These are phyloP conservation scores for Epinephelus moara DNA, from an alignment of 2,113 vertebrate genomes.

Conservation along the genomic window DNA sequence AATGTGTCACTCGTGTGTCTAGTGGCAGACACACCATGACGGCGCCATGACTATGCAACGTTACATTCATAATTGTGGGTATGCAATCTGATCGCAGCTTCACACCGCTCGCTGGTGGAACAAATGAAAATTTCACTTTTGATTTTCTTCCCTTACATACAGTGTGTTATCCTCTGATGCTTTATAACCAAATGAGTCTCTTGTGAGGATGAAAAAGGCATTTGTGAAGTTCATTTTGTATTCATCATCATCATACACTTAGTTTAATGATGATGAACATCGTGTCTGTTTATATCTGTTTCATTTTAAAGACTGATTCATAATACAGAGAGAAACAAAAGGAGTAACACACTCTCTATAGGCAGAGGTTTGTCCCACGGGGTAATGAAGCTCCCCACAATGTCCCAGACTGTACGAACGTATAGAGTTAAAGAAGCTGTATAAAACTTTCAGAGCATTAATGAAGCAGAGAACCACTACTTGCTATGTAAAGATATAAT, in stretches of 20 bases:
- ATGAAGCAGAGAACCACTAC: no score
- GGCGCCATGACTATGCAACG: neutral
- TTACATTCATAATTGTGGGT: neutral
- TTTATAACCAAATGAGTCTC: neutral
- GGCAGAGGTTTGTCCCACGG: no score
- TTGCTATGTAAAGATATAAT: no score
- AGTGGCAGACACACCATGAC: neutral
- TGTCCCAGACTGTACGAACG: no score
- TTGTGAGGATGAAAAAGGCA: neutral
- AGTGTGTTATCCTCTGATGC: neutral
- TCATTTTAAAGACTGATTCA: neutral
- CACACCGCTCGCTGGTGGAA: neutral
- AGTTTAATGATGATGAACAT: neutral
- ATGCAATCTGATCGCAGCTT: neutral
- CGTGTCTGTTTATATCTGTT: neutral
- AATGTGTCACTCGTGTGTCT: neutral
- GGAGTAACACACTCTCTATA: neutral
- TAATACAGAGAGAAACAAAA: slow-evolving; percentile 2
- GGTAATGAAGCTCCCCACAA: no score
- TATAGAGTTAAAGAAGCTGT: no score
- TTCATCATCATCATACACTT: slow-evolving; percentile 6
- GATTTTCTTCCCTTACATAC: neutral
- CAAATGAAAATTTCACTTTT: neutral
- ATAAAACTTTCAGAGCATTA: no score
- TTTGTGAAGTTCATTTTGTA: neutral